Percentiles rank a stretch among this genome's conserved stretches.
phyloP scores from a whole-genome alignment of 2,113 vertebrate genomes.

The Ictalurus furcatus region DNA sequence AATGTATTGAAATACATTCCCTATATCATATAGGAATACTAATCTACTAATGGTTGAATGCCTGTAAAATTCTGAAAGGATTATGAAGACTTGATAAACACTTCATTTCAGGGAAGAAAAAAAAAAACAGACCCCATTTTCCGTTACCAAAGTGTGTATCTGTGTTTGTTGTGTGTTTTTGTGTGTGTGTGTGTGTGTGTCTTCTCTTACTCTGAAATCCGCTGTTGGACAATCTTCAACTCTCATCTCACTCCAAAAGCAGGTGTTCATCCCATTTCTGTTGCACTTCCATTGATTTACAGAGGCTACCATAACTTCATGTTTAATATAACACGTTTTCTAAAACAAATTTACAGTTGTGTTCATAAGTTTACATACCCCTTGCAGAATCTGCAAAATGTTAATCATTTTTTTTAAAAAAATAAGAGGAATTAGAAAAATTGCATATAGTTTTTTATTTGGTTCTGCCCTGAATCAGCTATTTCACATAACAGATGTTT shows the following conservation, averaged over 20 bases:
- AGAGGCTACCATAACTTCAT: neutral
- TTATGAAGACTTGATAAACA: neutral
- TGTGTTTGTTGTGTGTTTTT: conserved; percentile 30
- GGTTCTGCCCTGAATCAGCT: too few species aligned
- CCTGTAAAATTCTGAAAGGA: neutral
- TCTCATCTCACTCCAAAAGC: conserved; percentile 29
- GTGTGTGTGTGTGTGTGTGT: conserved; percentile 19
- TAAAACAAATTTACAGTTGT: neutral
- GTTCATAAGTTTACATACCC: too few species aligned
- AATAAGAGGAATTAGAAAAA: too few species aligned
- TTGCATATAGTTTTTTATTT: too few species aligned
- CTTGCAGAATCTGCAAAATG: too few species aligned
- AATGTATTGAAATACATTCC: neutral
- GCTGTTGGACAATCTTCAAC: conserved; percentile 33
- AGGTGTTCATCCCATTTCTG: conserved; percentile 45
- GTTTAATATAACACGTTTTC: neutral
- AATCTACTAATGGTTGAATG: neutral
- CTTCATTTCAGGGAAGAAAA: neutral
- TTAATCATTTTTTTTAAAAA: too few species aligned
- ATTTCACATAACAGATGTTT: too few species aligned
- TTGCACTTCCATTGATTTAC: conserved; percentile 53
- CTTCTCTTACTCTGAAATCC: conserved; percentile 45
- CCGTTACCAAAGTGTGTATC: neutral
- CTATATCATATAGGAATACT: neutral
- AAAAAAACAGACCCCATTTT: neutral